Evolutionary conservation across 2,888 invertebrate genomes (phyloP).

Genomic region (Macaria liturata): DNA sequence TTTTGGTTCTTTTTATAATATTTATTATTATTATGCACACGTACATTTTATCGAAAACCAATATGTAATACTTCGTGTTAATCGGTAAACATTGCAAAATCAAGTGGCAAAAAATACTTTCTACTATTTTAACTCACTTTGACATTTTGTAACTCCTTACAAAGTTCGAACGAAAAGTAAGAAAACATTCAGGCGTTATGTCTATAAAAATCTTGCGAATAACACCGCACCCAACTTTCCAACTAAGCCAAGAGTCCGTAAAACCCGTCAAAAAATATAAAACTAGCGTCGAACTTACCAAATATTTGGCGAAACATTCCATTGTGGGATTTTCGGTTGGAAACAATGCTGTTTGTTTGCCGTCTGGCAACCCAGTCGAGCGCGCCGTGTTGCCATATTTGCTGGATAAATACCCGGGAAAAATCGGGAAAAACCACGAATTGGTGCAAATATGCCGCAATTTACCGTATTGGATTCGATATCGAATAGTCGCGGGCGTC

Average conservation of each 20-base stretch:
- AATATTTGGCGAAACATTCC: slow-evolving; percentile 54
- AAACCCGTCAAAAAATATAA: slow-evolving; percentile 34
- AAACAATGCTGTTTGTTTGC: slow-evolving; percentile 38
- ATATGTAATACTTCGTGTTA: too few relatives aligned
- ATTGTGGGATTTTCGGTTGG: slow-evolving; percentile 46
- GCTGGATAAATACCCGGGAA: slow-evolving; percentile 61
- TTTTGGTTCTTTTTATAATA: too few relatives aligned
- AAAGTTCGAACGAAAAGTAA: too few relatives aligned
- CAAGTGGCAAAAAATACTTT: too few relatives aligned
- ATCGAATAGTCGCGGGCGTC: slow-evolving; percentile 21
- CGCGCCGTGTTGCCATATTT: slow-evolving; percentile 60
- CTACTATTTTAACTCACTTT: too few relatives aligned
- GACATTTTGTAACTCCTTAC: too few relatives aligned
- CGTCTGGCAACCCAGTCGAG: slow-evolving; percentile 56
- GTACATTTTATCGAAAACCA: too few relatives aligned
- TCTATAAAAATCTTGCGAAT: slow-evolving; percentile 5
- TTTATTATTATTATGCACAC: too few relatives aligned
- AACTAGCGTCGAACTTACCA: slow-evolving; percentile 40
- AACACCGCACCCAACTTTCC: slow-evolving; percentile 7
- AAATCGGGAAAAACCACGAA: slow-evolving; percentile 48
- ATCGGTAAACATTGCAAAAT: too few relatives aligned
- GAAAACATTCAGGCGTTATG: too few relatives aligned
- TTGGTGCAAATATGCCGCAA: slow-evolving; percentile 37
- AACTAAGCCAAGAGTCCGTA: slow-evolving; percentile 20
- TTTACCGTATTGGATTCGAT: slow-evolving; percentile 33